A percentile compares a stretch with the other conserved stretches of the same genome.
These are phyloP conservation scores for Ancistrus triradiatus DNA, from an alignment of 2,113 vertebrate species.

Conservation along the genomic window DNA sequence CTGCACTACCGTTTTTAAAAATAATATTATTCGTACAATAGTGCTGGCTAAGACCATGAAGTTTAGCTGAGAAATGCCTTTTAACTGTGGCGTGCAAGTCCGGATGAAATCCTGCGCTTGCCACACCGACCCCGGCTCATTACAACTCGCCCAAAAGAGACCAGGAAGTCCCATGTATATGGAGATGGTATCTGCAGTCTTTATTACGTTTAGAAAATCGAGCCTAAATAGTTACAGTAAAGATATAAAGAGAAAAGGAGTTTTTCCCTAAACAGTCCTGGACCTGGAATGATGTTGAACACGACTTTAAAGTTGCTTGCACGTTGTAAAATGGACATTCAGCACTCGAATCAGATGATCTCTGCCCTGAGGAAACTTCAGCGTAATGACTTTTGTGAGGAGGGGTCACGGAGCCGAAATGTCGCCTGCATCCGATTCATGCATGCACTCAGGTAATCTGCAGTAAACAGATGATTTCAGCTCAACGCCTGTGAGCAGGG, in stretches of 20 bases:
- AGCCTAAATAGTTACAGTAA: not conserved
- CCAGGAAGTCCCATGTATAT: slow-evolving; percentile 17
- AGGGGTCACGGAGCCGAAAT: not conserved
- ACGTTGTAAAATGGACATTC: not conserved
- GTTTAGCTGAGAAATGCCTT: not conserved
- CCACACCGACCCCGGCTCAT: slow-evolving; percentile 5
- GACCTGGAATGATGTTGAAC: not conserved
- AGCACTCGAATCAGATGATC: not conserved
- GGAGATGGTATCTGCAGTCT: slow-evolving; percentile 22
- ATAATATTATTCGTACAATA: not conserved
- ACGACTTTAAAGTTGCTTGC: not conserved
- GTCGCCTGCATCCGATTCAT: not conserved
- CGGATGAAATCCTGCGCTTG: not conserved
- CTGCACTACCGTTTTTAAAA: too few species aligned
- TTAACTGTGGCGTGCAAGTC: not conserved
- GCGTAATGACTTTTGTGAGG: not conserved
- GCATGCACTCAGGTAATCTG: slow-evolving; percentile 3
- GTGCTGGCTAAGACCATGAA: not conserved
- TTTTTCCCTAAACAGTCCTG: too few species aligned
- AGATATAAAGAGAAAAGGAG: not conserved
- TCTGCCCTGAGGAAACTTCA: not conserved
- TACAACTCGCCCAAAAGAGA: slow-evolving; percentile 11
- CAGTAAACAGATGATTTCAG: slow-evolving; percentile 13
- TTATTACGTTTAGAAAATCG: not conserved
- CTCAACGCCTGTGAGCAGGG: not conserved